Conservation (phyloP, 2,797 vertebrate genomes). For the Poeciliopsis gracilis region DNA sequence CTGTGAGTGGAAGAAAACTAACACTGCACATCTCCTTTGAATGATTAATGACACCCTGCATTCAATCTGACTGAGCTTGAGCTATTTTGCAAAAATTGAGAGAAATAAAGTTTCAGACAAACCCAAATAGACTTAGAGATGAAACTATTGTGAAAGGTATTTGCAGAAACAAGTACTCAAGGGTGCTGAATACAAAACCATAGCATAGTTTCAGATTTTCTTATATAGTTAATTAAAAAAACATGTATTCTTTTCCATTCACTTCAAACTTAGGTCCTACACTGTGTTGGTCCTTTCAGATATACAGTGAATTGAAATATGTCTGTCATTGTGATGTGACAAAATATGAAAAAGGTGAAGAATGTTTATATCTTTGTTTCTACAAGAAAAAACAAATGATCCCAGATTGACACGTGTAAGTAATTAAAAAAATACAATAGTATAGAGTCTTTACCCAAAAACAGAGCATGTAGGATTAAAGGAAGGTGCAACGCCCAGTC, state of each 20-base stretch:
- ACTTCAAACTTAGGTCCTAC: not conserved
- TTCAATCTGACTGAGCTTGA: not conserved
- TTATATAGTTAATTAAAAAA: not conserved
- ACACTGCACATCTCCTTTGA: not conserved
- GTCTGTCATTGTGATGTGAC: not conserved
- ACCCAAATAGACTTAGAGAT: not conserved
- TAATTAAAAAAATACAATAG: not conserved
- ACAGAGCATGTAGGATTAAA: constrained; percentile 91
- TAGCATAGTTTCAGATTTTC: not conserved
- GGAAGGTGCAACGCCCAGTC: constrained; percentile 98
- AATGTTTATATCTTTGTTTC: too few relatives aligned
- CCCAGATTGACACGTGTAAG: not conserved
- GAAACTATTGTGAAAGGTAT: not conserved
- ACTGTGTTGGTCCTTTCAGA: not conserved
- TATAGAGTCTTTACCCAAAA: constrained; percentile 86
- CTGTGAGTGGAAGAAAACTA: not conserved
- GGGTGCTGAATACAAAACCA: not conserved
- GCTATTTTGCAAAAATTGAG: not conserved
- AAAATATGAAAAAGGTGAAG: not conserved
- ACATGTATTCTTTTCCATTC: not conserved
- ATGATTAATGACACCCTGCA: not conserved
- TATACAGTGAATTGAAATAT: not conserved
- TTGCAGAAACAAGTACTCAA: not conserved
- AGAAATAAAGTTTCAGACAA: too few relatives aligned
- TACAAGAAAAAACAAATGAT: not conserved